These are phyloP conservation scores for Daboia siamensis DNA, from an alignment of 2,113 vertebrate genomes.

Conservation along the genomic window DNA sequence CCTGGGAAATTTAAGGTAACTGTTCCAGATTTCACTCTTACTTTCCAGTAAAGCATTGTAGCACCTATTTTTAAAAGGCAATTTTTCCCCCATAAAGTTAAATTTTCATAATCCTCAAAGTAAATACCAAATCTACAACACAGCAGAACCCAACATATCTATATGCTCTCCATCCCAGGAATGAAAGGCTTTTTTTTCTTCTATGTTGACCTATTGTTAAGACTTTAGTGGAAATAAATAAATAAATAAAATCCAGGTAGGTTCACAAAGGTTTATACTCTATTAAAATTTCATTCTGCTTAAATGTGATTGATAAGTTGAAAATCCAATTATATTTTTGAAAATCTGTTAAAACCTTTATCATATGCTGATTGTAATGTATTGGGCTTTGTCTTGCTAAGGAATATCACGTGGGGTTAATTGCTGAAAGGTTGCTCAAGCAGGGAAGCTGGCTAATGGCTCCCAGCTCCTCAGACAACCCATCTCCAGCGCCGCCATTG, in stretches of 20 bases:
- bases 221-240: not conserved
- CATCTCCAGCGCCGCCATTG: too few species aligned
- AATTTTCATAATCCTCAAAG: not conserved
- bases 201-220: not conserved
- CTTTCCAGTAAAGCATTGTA: not conserved
- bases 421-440: too few species aligned
- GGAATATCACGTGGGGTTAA: too few species aligned
- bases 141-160: not conserved
- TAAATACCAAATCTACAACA: not conserved
- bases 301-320: not conserved
- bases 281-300: not conserved
- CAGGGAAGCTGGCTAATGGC: too few species aligned
- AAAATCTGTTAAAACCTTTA: not conserved
- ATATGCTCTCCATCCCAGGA: not conserved
- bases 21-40: not conserved
- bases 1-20: not conserved
- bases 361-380: not conserved
- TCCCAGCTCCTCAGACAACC: too few species aligned
- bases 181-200: not conserved
- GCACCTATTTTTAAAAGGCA: not conserved
- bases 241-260: not conserved
- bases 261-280: not conserved
- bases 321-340: not conserved
- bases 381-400: too few species aligned
- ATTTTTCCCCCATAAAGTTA: not conserved